Evolutionary conservation across 2,797 vertebrate species (phyloP).

Genomic region (Sebastes glaucus): DNA sequence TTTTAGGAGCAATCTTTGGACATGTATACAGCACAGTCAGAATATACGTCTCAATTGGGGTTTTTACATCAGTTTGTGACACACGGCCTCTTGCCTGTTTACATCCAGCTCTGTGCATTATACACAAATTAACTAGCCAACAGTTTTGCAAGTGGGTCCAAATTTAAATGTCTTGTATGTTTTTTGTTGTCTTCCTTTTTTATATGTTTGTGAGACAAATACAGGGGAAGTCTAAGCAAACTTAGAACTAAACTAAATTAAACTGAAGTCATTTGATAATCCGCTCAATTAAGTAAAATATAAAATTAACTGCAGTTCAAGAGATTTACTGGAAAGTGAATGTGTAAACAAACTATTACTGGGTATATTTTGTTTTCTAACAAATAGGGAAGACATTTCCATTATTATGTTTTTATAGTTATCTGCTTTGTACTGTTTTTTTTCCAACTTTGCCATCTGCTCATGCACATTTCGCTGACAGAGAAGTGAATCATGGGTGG

Average conservation of each 20-base stretch:
- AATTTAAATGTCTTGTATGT: neutral
- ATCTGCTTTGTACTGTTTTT: neutral
- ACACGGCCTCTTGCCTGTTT: too few relatives aligned
- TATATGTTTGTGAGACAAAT: neutral
- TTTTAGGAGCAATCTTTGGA: too few relatives aligned
- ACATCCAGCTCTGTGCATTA: rapidly evolving
- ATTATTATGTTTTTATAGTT: neutral
- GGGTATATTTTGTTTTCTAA: neutral
- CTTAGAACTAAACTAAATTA: neutral
- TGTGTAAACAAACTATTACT: neutral
- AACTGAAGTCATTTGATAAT: neutral
- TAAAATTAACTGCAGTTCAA: neutral
- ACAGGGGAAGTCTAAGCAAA: neutral
- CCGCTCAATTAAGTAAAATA: neutral
- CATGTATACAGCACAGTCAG: too few relatives aligned
- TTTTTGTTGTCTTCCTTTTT: neutral
- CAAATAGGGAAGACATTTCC: neutral
- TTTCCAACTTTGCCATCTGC: neutral
- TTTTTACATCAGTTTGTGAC: rapidly evolving
- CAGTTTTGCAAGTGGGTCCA: too few relatives aligned
- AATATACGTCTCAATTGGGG: too few relatives aligned
- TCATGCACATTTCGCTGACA: neutral
- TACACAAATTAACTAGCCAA: rapidly evolving
- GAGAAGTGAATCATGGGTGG: slow-evolving; percentile 8
- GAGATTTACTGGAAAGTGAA: neutral